Base-by-base conservation (phyloP, 2,113 vertebrate genomes). In the Apodemus sylvaticus region DNA sequence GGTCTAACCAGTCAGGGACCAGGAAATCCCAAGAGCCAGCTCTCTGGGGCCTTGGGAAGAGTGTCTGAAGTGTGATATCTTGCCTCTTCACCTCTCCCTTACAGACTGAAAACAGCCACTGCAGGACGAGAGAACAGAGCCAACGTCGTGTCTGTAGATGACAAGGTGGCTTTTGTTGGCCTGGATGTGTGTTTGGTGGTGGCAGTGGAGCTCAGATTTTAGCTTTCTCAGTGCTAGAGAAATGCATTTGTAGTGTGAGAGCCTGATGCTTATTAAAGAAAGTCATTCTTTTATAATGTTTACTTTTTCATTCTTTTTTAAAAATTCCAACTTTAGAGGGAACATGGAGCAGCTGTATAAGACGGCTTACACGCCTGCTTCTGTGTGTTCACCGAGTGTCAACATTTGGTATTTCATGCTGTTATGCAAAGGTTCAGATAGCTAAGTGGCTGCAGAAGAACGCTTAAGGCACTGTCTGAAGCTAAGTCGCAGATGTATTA, bases 171-270 rank as follows among this genome's bases (percentile, higher is more conserved):
- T 88, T 95, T 86, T 60, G 22, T 94, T 89, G 55, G 48, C 82
- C 55, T 78, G 86, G 91, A 89, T n/a, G 71, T 86, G 88, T 94
- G 55, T 91, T 93, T 78, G 89, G 73, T 68, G 78, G 77, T 45
- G 14, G 5, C 31, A 10, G 10, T 24, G 36, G 39, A 6, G 45
- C 48, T 87, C 71, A 58, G 26, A 9, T 91, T 97, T 96, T 94
- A 86, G 48, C 78, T 91, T 55, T 93, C 92, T 36, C 58, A 89
- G 39, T 87, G 45, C 42, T 83, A 48, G 91, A 93, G 51, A 91
- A 86, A 90, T 89, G 16, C n/a, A 83, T 93, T 83, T 83, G 51
- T 7, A 79, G 2, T 91, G 76, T 94, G 96, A 87, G 96, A 97
- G 95, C 13, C 71, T 95, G 78, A 42, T 91, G 31, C 58, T 91